Conservation (phyloP, 2,113 vertebrate species). For the Chloropsis hardwickii region DNA sequence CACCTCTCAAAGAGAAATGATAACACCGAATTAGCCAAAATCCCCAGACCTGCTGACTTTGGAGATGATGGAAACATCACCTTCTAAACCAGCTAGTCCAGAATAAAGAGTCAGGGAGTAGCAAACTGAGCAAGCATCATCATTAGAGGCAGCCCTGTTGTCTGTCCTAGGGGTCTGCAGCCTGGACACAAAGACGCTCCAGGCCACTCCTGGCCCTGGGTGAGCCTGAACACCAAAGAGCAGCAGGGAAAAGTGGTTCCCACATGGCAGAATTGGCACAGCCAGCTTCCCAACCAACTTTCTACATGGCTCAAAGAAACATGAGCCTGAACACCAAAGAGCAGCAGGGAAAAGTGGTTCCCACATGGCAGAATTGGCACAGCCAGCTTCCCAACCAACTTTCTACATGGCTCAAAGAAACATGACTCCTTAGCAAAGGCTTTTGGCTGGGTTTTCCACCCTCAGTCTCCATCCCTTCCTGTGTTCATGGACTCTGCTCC, state of each 20-base stretch:
- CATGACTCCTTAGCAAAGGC: not conserved
- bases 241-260: not conserved
- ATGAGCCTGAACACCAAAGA: not conserved
- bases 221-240: not conserved
- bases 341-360: not conserved
- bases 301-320: not conserved
- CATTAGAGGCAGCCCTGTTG: not conserved
- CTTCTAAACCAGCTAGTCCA: not conserved
- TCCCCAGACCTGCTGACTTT: not conserved
- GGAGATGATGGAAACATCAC: not conserved
- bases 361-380: not conserved
- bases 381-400: not conserved
- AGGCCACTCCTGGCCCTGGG: not conserved
- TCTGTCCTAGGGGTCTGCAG: not conserved
- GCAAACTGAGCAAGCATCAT: not conserved
- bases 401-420: not conserved
- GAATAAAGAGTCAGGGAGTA: not conserved
- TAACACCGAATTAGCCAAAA: not conserved
- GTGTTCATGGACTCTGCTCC: fast-evolving
- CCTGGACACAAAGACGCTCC: not conserved
- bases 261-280: not conserved
- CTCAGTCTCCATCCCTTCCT: not conserved
- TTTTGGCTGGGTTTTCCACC: not conserved
- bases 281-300: not conserved
- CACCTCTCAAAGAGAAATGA: not conserved